phyloP scores from a whole-genome alignment of 2,888 invertebrate species.

The Caenorhabditis sp. region DNA sequence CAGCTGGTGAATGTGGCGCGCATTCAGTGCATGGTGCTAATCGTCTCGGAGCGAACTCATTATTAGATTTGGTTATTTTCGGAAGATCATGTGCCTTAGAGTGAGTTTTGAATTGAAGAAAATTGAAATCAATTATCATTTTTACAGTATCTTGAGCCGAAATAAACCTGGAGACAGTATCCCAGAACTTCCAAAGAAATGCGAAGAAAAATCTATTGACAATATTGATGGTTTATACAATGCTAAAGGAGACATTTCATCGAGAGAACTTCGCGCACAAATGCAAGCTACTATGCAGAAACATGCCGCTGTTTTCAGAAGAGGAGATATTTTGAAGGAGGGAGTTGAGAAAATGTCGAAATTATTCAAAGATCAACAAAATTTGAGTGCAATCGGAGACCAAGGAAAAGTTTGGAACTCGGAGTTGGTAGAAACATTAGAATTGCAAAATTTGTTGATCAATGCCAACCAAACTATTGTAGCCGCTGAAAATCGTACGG shows the following conservation, averaged over 20 bases:
- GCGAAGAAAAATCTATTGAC: slow-evolving; percentile 89
- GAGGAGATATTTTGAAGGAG: slow-evolving; percentile 83
- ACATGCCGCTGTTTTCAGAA: slow-evolving; percentile 96
- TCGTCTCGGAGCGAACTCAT: slow-evolving; percentile 94
- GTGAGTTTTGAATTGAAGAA: slow-evolving; percentile 11
- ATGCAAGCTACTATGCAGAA: slow-evolving; percentile 97
- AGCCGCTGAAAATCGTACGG: slow-evolving; percentile 85
- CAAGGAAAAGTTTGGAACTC: slow-evolving; percentile 89
- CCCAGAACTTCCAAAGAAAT: slow-evolving; percentile 81
- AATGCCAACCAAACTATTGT: slow-evolving; percentile 92
- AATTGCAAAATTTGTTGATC: slow-evolving; percentile 93
- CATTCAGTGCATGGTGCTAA: slow-evolving; percentile 99
- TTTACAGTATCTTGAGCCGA: slow-evolving; percentile 42
- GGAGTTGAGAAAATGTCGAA: slow-evolving; percentile 81
- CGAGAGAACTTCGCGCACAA: slow-evolving; percentile 85
- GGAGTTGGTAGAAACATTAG: slow-evolving; percentile 93
- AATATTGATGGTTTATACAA: slow-evolving; percentile 80
- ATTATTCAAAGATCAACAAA: slow-evolving; percentile 80
- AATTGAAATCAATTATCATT: neutral
- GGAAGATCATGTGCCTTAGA: slow-evolving; percentile 89
- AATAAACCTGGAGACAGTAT: slow-evolving; percentile 83
- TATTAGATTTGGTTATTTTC: slow-evolving; percentile 96
- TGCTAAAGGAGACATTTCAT: slow-evolving; percentile 74
- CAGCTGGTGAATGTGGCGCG: slow-evolving; percentile 91
- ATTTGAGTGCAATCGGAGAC: slow-evolving; percentile 76